A percentile compares a stretch with the other conserved stretches of the same genome.
phyloP scores from a whole-genome alignment of 2,797 vertebrate species.

The Pteropus rufus region DNA sequence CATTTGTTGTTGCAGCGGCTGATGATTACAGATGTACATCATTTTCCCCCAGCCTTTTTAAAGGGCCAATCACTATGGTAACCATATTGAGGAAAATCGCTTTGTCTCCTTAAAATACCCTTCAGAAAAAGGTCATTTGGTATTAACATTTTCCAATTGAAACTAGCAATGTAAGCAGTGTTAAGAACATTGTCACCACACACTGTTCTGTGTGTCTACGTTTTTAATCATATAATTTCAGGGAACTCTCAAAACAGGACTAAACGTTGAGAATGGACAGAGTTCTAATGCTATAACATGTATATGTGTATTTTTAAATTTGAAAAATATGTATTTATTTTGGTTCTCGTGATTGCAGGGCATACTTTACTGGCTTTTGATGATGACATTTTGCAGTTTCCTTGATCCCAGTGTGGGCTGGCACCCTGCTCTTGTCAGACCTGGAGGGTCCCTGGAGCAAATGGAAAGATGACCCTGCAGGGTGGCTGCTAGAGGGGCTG shows the following conservation, averaged over 20 bases:
- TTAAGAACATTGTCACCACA: not conserved
- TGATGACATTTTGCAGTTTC: not conserved
- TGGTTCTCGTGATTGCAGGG: fast-evolving
- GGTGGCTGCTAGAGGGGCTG: fast-evolving
- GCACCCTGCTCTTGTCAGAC: not conserved
- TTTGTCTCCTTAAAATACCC: conserved; percentile 81
- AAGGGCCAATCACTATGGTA: conserved; percentile 82
- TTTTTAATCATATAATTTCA: conserved; percentile 50
- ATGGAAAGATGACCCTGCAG: not conserved
- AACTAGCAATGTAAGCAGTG: not conserved
- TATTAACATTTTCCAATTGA: conserved; percentile 71
- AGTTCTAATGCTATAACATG: not conserved
- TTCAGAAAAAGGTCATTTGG: conserved; percentile 80
- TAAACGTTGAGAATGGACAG: conserved; percentile 55
- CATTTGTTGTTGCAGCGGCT: conserved; percentile 70
- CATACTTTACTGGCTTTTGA: not conserved
- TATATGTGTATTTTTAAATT: not conserved
- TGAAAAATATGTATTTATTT: not conserved
- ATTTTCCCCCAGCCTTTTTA: conserved; percentile 69
- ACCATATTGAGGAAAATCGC: conserved; percentile 80
- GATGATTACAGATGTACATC: conserved; percentile 75
- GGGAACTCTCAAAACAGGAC: conserved; percentile 66
- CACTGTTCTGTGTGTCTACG: fast-evolving
- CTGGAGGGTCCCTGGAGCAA: not conserved
- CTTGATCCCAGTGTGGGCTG: not conserved